Percentiles rank a stretch among this genome's conserved stretches.
Evolutionary conservation across 2,113 vertebrate genomes (phyloP).

Genomic region (Stigmatopora nigra): DNA sequence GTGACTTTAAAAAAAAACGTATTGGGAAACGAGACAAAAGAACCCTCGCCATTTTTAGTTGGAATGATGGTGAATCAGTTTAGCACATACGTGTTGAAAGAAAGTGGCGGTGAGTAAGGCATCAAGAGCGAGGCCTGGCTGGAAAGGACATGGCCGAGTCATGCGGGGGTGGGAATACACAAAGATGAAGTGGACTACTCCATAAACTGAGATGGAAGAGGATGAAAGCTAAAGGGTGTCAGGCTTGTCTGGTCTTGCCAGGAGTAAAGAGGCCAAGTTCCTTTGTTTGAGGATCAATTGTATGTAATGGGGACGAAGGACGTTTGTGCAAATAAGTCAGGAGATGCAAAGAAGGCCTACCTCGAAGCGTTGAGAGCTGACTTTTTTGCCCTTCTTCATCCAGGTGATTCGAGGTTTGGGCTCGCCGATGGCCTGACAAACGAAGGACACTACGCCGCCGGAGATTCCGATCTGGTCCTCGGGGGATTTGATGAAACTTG

Average conservation of each 20-base stretch:
- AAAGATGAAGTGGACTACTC: conserved; percentile 50
- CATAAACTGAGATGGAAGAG: conserved; percentile 51
- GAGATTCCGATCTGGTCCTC: conserved; percentile 97
- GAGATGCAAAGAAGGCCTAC: conserved; percentile 53
- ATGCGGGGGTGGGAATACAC: conserved; percentile 28
- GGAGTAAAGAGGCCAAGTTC: conserved; percentile 8
- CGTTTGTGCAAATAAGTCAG: not conserved
- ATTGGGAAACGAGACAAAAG: not conserved
- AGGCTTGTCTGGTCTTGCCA: conserved; percentile 42
- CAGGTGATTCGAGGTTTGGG: conserved; percentile 96
- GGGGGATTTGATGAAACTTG: conserved; percentile 88
- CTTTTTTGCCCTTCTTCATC: conserved; percentile 99
- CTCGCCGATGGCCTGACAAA: conserved; percentile 92
- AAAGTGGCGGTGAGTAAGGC: conserved; percentile 20
- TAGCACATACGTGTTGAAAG: conserved; percentile 26
- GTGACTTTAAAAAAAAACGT: not conserved
- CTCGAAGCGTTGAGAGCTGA: conserved; percentile 98
- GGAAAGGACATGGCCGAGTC: conserved; percentile 20
- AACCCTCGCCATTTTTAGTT: not conserved
- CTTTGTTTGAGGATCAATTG: conserved; percentile 35
- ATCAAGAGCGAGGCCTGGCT: conserved; percentile 33
- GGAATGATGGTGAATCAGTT: conserved; percentile 10
- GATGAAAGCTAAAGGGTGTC: conserved; percentile 42
- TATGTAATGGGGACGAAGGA: conserved; percentile 18
- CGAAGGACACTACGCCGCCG: conserved; percentile 94